A percentile compares a stretch with the other conserved stretches of the same genome.
Conservation (phyloP, 2,797 vertebrate genomes). For the Alectoris magna region DNA sequence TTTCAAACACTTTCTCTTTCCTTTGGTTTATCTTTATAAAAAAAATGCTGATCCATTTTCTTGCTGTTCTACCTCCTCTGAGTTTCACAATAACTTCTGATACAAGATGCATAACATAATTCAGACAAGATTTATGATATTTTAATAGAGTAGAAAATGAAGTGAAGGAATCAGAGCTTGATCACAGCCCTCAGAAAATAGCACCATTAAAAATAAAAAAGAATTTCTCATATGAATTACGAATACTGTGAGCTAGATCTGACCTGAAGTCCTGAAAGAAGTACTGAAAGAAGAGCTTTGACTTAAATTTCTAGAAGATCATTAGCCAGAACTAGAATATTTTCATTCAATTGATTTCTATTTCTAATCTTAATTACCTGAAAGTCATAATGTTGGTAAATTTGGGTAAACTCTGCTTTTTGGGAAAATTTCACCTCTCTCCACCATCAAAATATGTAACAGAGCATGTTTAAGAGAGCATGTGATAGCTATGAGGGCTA, state of each 20-base stretch:
- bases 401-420: not conserved
- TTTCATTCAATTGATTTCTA: not conserved
- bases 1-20: not conserved
- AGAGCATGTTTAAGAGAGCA: not conserved
- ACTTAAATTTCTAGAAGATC: not conserved
- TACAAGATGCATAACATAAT: not conserved
- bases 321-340: not conserved
- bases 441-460: not conserved
- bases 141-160: not conserved
- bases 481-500: not conserved
- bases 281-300: not conserved
- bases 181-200: not conserved
- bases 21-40: not conserved
- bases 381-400: not conserved
- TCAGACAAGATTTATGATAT: not conserved
- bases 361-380: not conserved
- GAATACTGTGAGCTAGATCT: not conserved
- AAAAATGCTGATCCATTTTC: slow-evolving; percentile 1
- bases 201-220: not conserved
- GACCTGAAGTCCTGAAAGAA: not conserved
- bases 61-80: not conserved
- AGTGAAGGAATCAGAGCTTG: not conserved
- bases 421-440: not conserved
- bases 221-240: not conserved
- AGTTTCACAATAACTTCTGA: not conserved